Percentiles rank a stretch among this genome's conserved stretches.
phyloP scores from a whole-genome alignment of 2,888 invertebrate species.

The Cyaniris semiargus region DNA sequence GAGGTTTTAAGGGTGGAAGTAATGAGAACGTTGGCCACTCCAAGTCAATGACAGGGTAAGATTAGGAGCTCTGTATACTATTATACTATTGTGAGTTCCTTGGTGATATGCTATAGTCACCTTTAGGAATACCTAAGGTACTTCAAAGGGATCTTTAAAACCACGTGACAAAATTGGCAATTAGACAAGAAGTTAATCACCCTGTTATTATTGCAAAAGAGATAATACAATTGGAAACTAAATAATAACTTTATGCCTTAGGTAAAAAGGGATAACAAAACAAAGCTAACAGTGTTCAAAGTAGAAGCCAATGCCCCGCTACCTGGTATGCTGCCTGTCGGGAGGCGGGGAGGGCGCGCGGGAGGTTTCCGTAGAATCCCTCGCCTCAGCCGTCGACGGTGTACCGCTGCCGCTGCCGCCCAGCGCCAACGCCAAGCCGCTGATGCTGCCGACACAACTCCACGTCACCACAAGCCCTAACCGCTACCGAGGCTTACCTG shows the following conservation, averaged over 20 bases:
- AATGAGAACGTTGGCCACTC: neutral
- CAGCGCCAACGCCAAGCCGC: constrained; percentile 80
- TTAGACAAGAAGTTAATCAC: neutral
- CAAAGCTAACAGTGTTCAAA: constrained; percentile 55
- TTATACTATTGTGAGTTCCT: neutral
- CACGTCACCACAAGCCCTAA: constrained; percentile 77
- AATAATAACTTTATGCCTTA: neutral
- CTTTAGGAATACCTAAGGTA: neutral
- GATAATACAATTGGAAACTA: neutral
- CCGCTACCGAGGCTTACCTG: constrained; percentile 64
- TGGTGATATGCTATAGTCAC: neutral
- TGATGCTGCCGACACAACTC: constrained; percentile 80
- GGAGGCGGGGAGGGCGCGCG: constrained; percentile 74
- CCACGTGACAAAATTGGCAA: neutral
- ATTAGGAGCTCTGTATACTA: neutral
- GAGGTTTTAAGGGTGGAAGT: neutral
- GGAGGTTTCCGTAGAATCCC: constrained; percentile 67
- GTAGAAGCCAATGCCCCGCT: constrained; percentile 66
- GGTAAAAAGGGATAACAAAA: neutral
- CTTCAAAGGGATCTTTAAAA: neutral
- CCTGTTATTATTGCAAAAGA: neutral
- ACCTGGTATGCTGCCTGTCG: constrained; percentile 77
- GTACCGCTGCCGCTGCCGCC: constrained; percentile 74
- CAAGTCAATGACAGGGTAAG: neutral
- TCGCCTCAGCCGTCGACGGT: constrained; percentile 59